Evolutionary conservation across 2,888 invertebrate species (phyloP).

Genomic region (Carpatolechia fugitivella): DNA sequence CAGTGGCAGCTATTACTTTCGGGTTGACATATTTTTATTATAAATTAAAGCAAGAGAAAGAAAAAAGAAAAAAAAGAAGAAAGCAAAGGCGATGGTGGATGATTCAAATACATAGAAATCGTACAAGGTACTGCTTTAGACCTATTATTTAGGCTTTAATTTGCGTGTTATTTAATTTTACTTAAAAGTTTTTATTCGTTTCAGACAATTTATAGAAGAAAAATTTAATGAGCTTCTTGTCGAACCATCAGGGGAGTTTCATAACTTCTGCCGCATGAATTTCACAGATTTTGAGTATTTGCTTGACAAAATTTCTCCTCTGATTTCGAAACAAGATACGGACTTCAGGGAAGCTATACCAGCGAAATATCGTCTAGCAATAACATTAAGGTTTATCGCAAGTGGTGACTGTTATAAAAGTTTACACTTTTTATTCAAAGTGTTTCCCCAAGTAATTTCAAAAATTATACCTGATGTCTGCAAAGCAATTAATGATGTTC

Average conservation of each 20-base stretch:
- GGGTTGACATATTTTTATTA: background rate
- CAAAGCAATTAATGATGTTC: conserved; percentile 32
- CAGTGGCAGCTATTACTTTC: background rate
- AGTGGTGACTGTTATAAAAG: conserved; percentile 30
- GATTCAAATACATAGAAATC: conserved; percentile 24
- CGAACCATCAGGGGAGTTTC: conserved; percentile 36
- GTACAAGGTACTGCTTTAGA: conserved; percentile 23
- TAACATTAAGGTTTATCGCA: conserved; percentile 36
- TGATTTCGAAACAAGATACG: conserved; percentile 37
- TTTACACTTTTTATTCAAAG: conserved; percentile 32
- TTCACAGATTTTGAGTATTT: conserved; percentile 35
- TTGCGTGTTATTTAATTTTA: no score
- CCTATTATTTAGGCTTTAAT: conserved; percentile 12
- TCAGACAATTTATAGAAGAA: conserved; percentile 21
- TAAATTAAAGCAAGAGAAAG: background rate
- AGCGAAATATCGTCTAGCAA: conserved; percentile 32
- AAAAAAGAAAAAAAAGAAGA: background rate
- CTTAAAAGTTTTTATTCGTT: no score
- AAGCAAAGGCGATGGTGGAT: conserved; percentile 27
- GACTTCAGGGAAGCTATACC: conserved; percentile 19
- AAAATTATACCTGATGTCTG: conserved; percentile 35
- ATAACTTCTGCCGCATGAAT: conserved; percentile 27
- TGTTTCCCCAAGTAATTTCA: conserved; percentile 32
- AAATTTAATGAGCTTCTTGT: conserved; percentile 30
- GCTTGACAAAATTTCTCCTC: conserved; percentile 31